Base-by-base conservation (phyloP, 1,140 invertebrate genomes). In the Cyphomyrmex costatus region DNA sequence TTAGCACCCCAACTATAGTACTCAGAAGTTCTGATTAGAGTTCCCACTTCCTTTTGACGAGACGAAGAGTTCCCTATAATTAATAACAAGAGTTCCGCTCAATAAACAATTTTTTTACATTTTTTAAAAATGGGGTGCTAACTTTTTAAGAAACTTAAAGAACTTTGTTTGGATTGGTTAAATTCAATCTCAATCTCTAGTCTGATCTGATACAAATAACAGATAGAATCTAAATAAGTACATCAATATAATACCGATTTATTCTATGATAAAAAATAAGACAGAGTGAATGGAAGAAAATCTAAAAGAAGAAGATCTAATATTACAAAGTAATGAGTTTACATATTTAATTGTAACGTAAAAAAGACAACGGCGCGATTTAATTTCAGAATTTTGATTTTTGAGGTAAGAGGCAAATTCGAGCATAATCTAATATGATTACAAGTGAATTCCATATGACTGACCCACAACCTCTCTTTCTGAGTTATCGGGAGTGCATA, bases 401-500 rank as follows among this genome's bases (percentile, higher is more conserved):
- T 71, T 12, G 16, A 49, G 4, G 3, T 51, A n/a, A 4, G 7
- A 10, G 27, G 19, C 12, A 1, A 3, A 36, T 33, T 49, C 36
- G 21, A 51, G 16, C 3, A 0, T 27, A 24, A n/a, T 77, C 56
- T 61, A 3, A 19, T 68, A 2, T 24, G 8, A 68, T 79, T 68
- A 53, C 27, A 68, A 14, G 30, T 51, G 14, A 46, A 56, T 80
- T 68, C n/a, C 46, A 33, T 33, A 70, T 19, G 30, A 5, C 30
- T 66, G 61, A 68, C 27, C 7, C 61, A 56, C 27, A 90, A 33
- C 10, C 46, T n/a, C n/a, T n/a, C n/a, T n/a, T 6, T 36, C 83
- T 92, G 91, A 93, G 89, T 93, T 91, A 92, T 79, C 86, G 70
- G 68, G 84, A 85, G 85, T 53, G 83, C 53, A 86, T 68, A 68